These are phyloP conservation scores for Polydrusus tereticollis DNA, from an alignment of 2,888 invertebrate genomes.

Conservation along the genomic window DNA sequence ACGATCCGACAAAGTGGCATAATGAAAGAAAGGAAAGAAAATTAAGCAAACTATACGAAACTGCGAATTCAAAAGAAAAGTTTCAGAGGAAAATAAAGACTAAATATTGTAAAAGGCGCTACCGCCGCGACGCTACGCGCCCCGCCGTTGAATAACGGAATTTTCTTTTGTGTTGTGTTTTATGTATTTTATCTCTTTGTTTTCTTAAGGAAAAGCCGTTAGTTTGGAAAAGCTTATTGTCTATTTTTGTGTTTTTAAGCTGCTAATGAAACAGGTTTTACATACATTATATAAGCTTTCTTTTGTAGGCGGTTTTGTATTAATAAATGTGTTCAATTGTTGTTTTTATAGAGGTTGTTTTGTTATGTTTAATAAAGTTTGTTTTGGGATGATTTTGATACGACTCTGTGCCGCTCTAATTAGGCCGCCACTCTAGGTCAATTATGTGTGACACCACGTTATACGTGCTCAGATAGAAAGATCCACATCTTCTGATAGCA, in stretches of 20 bases:
- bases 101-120: slow-evolving; percentile 32
- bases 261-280: slow-evolving; percentile 18
- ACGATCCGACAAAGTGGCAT: slow-evolving; percentile 25
- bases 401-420: too few species aligned
- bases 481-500: too few species aligned
- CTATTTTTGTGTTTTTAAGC: slow-evolving; percentile 37
- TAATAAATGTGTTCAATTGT: not conserved
- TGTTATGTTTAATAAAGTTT: not conserved
- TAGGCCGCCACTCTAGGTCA: too few species aligned
- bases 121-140: slow-evolving; percentile 22
- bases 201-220: slow-evolving; percentile 36
- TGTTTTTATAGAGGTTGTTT: not conserved
- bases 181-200: slow-evolving; percentile 42
- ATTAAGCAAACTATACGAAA: slow-evolving; percentile 31
- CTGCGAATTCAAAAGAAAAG: slow-evolving; percentile 34
- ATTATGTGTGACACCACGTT: too few species aligned
- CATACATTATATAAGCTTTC: not conserved
- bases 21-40: slow-evolving; percentile 35
- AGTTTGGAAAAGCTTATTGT: slow-evolving; percentile 43
- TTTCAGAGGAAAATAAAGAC: slow-evolving; percentile 25
- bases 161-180: slow-evolving; percentile 38
- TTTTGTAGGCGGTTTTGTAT: not conserved
- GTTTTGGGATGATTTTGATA: not conserved
- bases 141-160: slow-evolving; percentile 25
- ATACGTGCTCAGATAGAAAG: too few species aligned